Percentiles rank a stretch among this genome's conserved stretches.
Conservation (phyloP, 2,113 vertebrate genomes). For the Ciconia maguari region DNA sequence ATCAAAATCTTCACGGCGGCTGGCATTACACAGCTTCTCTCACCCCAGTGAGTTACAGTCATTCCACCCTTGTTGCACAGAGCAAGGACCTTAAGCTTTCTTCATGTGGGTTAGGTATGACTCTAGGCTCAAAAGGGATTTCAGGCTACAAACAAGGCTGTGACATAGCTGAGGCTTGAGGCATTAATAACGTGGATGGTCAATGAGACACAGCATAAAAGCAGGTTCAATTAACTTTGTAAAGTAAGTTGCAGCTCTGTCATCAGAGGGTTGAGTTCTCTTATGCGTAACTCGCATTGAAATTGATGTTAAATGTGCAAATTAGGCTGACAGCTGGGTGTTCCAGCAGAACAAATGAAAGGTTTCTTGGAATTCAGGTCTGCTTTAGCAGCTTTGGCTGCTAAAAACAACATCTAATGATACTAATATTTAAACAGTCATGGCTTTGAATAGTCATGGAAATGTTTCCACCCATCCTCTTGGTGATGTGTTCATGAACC, state of each 20-base stretch:
- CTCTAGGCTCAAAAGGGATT: background rate
- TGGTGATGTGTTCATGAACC: background rate
- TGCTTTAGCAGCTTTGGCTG: background rate
- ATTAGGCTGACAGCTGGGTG: background rate
- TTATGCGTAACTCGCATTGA: background rate
- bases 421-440: background rate
- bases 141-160: background rate
- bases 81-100: background rate
- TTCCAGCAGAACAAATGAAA: background rate
- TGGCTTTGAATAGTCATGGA: background rate
- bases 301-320: slow-evolving; percentile 15
- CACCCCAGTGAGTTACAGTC: background rate
- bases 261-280: slow-evolving; percentile 32
- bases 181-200: slow-evolving; percentile 9
- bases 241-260: slow-evolving; percentile 30
- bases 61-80: background rate
- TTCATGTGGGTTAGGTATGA: background rate
- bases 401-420: slow-evolving; percentile 1
- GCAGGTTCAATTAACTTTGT: slow-evolving; percentile 18
- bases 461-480: background rate
- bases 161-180: background rate
- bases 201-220: slow-evolving; percentile 21
- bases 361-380: slow-evolving; percentile 33
- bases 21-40: background rate
- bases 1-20: background rate